Evolutionary conservation across 2,113 vertebrate species (phyloP), one percentile per base, ranked within the genome.

Genomic region (Cyprinodon brontotheroides): DNA sequence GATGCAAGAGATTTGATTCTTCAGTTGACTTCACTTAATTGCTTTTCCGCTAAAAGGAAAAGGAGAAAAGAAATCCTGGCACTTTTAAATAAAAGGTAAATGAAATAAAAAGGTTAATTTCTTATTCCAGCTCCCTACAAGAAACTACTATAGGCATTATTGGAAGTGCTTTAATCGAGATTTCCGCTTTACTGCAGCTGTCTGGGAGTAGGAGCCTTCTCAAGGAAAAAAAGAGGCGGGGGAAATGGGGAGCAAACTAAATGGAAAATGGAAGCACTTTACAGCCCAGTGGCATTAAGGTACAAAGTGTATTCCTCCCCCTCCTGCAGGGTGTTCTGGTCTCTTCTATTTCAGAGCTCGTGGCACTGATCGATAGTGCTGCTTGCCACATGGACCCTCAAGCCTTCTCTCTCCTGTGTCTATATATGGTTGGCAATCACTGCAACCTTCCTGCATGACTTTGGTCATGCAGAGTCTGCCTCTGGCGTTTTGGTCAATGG

Each of bases 51-150:
- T 94, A 89, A 93, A 92, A 93, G 83, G 90, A 89, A 91, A 86
- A 72, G 62, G 78, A 57, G 79, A 71, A 53, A 78, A 82, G 89
- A 83, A 80, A 80, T 20, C 87, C 80, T 87, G 82, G 79, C 89
- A 89, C 89, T 93, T 88, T 93, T 90, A 94, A 94, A 92, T 93
- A 93, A 94, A 93, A 94, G 92, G 93, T 94, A 94, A 93, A 94
- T 93, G 87, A 90, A 89, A 91, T 92, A 91, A 93, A 93, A 91
- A 90, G 91, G 86, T 91, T 94, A 70, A 93, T 93, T 93, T 93
- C 82, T 87, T 89, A 83, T 93, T 81, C 90, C 87, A 87, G 86
- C 89, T 92, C 89, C 87, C 86, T 88, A 75, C 79, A 86, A 87
- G 87, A 93, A 87, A 91, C 68, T 84, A 92, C 90, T 91, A 90